Conservation (phyloP, 2,113 vertebrate species). For the Proterorhinus semilunaris region DNA sequence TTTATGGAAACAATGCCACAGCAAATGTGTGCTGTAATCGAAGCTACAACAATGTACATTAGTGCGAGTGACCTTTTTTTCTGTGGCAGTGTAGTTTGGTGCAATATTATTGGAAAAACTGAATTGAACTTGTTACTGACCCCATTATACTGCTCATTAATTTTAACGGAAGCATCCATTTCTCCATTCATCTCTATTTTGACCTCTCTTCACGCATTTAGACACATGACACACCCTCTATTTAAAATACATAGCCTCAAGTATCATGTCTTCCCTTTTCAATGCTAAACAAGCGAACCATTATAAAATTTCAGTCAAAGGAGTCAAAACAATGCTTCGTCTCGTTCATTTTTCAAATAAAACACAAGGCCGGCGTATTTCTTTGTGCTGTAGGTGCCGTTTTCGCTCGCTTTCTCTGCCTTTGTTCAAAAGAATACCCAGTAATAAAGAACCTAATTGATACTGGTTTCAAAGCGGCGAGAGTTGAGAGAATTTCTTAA, state of each 20-base stretch:
- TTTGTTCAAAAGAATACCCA: conserved; percentile 60
- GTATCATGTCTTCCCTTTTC: background rate
- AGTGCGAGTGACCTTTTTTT: too few relatives aligned
- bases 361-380: conserved; percentile 42
- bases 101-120: too few relatives aligned
- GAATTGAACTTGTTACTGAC: too few relatives aligned
- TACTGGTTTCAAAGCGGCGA: conserved; percentile 71
- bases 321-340: conserved; percentile 40
- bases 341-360: conserved; percentile 42
- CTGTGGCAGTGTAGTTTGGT: too few relatives aligned
- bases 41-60: too few relatives aligned
- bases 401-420: conserved; percentile 23
- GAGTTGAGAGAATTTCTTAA: conserved; percentile 66
- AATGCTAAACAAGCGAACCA: conserved; percentile 31
- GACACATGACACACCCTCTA: background rate
- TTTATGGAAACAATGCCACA: too few relatives aligned
- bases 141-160: too few relatives aligned
- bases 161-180: too few relatives aligned
- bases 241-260: background rate
- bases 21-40: too few relatives aligned
- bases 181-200: too few relatives aligned
- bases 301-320: conserved; percentile 30
- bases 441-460: conserved; percentile 73
- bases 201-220: background rate
- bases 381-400: conserved; percentile 18